Conservation (phyloP, 2,888 invertebrate species). For the Ephialtes manifestator region DNA sequence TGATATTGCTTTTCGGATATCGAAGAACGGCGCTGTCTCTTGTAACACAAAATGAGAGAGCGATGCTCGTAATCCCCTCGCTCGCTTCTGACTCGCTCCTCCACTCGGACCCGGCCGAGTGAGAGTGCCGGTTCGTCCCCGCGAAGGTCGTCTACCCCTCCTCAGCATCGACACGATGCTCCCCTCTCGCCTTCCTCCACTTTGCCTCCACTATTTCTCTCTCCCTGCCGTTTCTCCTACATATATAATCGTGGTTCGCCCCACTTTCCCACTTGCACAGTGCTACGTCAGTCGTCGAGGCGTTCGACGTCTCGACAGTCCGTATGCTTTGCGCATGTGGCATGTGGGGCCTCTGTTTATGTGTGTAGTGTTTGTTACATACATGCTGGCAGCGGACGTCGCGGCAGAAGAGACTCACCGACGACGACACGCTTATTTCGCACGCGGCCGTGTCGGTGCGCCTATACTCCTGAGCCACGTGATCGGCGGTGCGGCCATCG, state of each 20-base stretch:
- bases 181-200: constrained; percentile 49
- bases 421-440: constrained; percentile 49
- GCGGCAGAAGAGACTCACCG: constrained; percentile 4
- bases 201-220: constrained; percentile 36
- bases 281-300: constrained; percentile 19
- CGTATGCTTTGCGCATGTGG: not conserved
- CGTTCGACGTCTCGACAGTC: not conserved
- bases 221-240: constrained; percentile 49
- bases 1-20: constrained; percentile 3
- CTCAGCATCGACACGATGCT: constrained; percentile 40
- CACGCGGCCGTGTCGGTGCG: constrained; percentile 31
- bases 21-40: not conserved
- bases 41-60: not conserved
- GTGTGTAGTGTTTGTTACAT: not conserved
- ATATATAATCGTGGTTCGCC: constrained; percentile 41
- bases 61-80: not conserved
- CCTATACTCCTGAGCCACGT: constrained; percentile 59
- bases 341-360: not conserved
- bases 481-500: constrained; percentile 77
- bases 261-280: constrained; percentile 4
- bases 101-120: constrained; percentile 56
- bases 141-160: constrained; percentile 81
- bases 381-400: not conserved
- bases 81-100: not conserved
- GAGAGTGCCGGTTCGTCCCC: constrained; percentile 76